Base-by-base conservation (phyloP, 2,888 invertebrate genomes). In the Choristoneura rosaceana region DNA sequence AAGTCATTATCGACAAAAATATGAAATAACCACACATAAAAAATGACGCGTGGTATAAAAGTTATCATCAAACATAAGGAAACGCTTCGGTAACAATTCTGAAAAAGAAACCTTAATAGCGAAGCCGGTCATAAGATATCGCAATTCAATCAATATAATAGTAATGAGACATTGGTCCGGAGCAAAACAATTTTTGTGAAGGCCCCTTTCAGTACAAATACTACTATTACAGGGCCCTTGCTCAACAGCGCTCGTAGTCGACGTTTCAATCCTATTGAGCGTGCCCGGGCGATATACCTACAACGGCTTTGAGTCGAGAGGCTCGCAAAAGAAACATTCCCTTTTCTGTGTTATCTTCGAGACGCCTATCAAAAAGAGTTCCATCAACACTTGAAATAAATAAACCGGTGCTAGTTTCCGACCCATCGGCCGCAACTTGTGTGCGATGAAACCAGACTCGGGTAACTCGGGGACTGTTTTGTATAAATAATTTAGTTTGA, bases 251-350 rank as follows among this genome's bases (percentile, higher is more conserved):
- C 84, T 87, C 82, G 78, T 78, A 82, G 82, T 79, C 84, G 82
- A 87, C 88, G 86, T 86, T 90, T 87, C 89, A 90, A 91, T 90
- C 88, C 88, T 88, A 90, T 90, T 88, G 88, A 85, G 87, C 85
- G 86, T 85, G 86, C 82, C 79, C 80, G 78, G 77, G 77, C 82
- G 81, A 84, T 84, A 86, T 79, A 82, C 80, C 78, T 62, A 68
- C 41, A 80, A 52, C 79, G 81, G 80, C 82, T 84, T 80, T 82
- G 82, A 82, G 83, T 79, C 78, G 80, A 80, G 81, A 80, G 79
- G 78, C 79, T 81, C 76, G 82, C 82, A 81, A 86, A 84, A 84
- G 84, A 85, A 83, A 87, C 81, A 83, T 84, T 83, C 81, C 79
- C 78, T 83, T 86, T 85, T 81, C 63, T 73, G 59, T 69, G 62